Evolutionary conservation across 1,140 invertebrate genomes (phyloP), one percentile per base, ranked within the genome.

Genomic region (Hylaeus volcanicus): DNA sequence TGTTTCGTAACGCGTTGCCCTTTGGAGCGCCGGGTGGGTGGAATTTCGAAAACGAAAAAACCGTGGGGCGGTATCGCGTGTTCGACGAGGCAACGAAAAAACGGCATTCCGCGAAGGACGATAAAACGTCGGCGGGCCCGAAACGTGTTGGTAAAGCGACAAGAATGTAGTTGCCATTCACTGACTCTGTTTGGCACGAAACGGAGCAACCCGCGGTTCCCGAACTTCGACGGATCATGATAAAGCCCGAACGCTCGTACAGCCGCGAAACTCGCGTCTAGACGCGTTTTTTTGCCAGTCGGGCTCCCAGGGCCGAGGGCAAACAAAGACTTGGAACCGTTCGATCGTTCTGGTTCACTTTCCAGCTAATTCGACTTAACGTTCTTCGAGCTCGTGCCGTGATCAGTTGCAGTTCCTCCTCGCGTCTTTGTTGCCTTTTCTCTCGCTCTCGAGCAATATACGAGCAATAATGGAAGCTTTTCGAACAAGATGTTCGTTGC

Each of bases 281-380:
- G 82, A 87, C 85, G 65, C 77, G 82, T 88, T 88, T 87, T 88
- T 87, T 88, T 74, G 26, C 39, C 65, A 43, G 74, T 65, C 71
- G 84, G 26, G 71, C 79, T 68, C 74, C 61, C 68, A 60, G 71
- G 41, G 66, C 74, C 80, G 76, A 65, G 76, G 81, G 73, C 75
- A 82, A 78, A 78, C 80, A 82, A 82, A 86, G 84, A 86, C 82
- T 79, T 53, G 66, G 81, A 74, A 86, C 48, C 72, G 84, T 86
- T 74, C 84, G 84, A 86, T 86, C 81, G 81, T 83, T 79, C 60
- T 74, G 61, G 61, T 83, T 70, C 76, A 56, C 72, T 86, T 82
- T 83, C 69, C 70, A 73, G 81, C 84, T 86, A 83, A 86, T 82
- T 70, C 85, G 73, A 56, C 71, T 56, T 53, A 75, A 69, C 72